Evolutionary conservation across 2,797 vertebrate species (phyloP).

Genomic region (Limnodromus scolopaceus): DNA sequence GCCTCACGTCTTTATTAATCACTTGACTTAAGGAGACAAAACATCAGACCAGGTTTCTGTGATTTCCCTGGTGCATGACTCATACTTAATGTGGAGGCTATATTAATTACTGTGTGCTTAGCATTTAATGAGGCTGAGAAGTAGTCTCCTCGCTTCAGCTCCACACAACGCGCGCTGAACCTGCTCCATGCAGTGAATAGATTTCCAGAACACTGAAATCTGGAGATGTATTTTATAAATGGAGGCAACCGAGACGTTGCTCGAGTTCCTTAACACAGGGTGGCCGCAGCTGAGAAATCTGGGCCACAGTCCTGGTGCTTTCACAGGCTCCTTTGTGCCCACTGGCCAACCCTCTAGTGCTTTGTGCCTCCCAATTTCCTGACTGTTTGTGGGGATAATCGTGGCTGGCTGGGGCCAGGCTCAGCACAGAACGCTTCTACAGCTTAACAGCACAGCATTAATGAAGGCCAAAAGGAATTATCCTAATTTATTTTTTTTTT

Average conservation of each 20-base stretch:
- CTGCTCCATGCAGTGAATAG: neutral
- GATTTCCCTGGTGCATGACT: constrained; percentile 9
- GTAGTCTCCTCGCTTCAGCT: neutral
- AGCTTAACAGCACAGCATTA: neutral
- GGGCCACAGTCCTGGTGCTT: neutral
- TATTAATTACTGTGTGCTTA: constrained; percentile 38
- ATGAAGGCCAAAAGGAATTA: neutral
- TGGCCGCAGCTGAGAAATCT: neutral
- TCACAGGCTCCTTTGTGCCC: constrained; percentile 4
- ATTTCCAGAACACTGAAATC: neutral
- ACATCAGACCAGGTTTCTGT: neutral
- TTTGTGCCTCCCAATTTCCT: constrained; percentile 19
- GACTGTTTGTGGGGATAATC: neutral
- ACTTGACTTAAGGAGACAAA: constrained; percentile 6
- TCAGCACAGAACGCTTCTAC: neutral
- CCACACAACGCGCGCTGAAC: rapidly evolving
- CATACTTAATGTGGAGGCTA: neutral
- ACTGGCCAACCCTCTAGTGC: neutral
- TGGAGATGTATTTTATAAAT: neutral
- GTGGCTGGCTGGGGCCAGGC: neutral
- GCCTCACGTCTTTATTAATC: neutral
- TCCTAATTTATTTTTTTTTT: neutral
- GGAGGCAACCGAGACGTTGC: neutral
- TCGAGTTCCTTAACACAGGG: neutral
- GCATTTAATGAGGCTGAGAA: constrained; percentile 32